Evolutionary conservation across 2,797 vertebrate species (phyloP), one percentile per base, ranked within the genome.

Genomic region (Nasua narica): DNA sequence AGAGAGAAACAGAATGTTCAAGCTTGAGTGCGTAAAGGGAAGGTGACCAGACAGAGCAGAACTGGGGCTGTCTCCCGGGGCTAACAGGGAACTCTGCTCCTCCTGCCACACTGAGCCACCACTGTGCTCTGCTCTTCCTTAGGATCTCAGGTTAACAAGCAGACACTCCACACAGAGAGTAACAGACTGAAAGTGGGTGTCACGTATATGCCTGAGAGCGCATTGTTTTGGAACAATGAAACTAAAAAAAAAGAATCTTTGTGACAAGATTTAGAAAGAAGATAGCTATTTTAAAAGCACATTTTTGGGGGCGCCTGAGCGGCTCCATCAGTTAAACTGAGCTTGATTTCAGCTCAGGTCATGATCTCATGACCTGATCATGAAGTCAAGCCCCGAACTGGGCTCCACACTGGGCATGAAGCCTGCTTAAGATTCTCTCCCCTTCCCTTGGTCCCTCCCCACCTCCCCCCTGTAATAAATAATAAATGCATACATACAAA

Each of bases 211-310:
- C 72, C 85, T 48, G 18, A 76, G 48, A 90, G 40, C 25, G 27
- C 81, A 81, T 48, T 87, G 32, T 32, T 94, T 29, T 52, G 23
- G 27, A 94, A 79, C n/a, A 94, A 35, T 9, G 48, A 21, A 83
- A 72, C 67, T n/a, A 6, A 10, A 46, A 88, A 88, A 37, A 87
- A 87, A n/a, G 5, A 32, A 81, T 29, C 3, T 48, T 70, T 67
- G 7, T 82, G 67, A 84, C 29, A 94, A 95, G 25, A 88, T 65
- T 94, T 92, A 82, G 58, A 88, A 91, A 90, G 54, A 95, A 12
- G 23, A 91, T 52, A 74, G 19, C 25, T 88, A 91, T 52, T 88
- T 84, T 54, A 56, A 95, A 92, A 92, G n/a, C 81, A 81, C 46
- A 43, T 54, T 60, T 62, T 56, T 85, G 43, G 65, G 15, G 65